Base-by-base conservation (phyloP, 2,797 vertebrate species). In the Etheostoma perlongum region DNA sequence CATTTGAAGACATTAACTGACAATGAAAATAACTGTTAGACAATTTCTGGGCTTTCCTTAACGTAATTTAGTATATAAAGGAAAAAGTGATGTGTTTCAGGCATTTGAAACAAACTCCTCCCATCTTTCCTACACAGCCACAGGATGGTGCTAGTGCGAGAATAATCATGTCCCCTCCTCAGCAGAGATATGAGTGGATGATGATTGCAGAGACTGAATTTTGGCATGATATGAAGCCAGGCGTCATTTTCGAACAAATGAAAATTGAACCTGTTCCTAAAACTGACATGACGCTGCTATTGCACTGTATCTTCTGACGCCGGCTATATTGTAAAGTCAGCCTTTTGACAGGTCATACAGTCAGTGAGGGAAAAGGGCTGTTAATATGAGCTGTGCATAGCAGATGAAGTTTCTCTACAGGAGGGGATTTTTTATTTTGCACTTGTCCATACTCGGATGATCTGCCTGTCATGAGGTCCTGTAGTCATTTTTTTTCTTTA, bases 91-190 rank as follows among this genome's bases (percentile, higher is more conserved):
- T 65, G n/a, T 12, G 36, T 63, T 46, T 67, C 14, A 70, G 19
- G 47, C 21, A 33, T 61, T 64, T 61, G 23, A 57, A 79, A 66
- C 25, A 3, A n/a, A 40, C 44, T 54, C 40, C 59, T 72, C 64
- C 60, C 76, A 71, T 69, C n/a, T 64, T 66, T 78, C 48, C 70
- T 6, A 5, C 52, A 23, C 82, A 71, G 81, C 94, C 94, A 95
- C 93, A 86, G 68, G 94, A 85, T 93, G 94, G 94, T 86, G 92
- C 93, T 92, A 84, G 85, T 87, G 93, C 2, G 5, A 84, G 92
- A 85, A 84, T 73, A 92, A 91, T 91, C 64, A 13, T 1, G 36
- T 53, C 27, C 74, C 54, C 54, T 62, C 58, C 74, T 84, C 76
- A 40, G 61, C 69, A 72, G 67, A 88, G 83, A 84, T 88, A 25